A percentile compares a stretch with the other conserved stretches of the same genome.
Conservation (phyloP, 92 coral and sea anemone species). For the Diadumene lineata region DNA sequence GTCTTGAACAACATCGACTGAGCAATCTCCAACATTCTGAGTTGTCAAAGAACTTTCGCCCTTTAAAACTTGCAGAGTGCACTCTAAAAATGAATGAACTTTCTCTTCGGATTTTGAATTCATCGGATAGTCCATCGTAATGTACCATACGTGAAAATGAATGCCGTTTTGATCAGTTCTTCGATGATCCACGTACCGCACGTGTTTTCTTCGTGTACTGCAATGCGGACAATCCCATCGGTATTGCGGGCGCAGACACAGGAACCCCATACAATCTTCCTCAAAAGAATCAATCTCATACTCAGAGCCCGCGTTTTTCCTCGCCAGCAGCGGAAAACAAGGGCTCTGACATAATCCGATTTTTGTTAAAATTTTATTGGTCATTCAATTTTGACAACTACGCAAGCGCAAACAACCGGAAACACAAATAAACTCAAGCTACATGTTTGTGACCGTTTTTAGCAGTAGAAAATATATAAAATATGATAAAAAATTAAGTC, state of each 20-base stretch:
- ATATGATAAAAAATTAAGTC: too few relatives aligned
- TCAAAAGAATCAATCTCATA: not conserved
- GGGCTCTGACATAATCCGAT: too few relatives aligned
- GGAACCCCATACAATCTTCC: not conserved
- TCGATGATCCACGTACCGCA: not conserved
- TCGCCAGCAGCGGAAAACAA: too few relatives aligned
- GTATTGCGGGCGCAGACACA: conserved; percentile 24
- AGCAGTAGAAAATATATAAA: too few relatives aligned
- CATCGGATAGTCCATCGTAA: conserved; percentile 80
- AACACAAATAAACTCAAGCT: too few relatives aligned
- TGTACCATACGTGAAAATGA: not conserved
- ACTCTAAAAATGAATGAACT: conserved; percentile 69
- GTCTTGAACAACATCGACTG: conserved; percentile 64
- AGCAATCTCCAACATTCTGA: conserved; percentile 64
- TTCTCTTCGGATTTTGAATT: conserved; percentile 38
- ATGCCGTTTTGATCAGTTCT: not conserved
- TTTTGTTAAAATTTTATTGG: too few relatives aligned
- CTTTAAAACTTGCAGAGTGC: conserved; percentile 64
- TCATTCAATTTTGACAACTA: too few relatives aligned
- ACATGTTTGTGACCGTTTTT: too few relatives aligned
- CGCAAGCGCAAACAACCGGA: too few relatives aligned
- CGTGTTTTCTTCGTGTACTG: conserved; percentile 25
- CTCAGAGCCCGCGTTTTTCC: not conserved
- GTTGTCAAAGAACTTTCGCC: conserved; percentile 68
- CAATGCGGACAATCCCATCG: conserved; percentile 17